phyloP scores from a whole-genome alignment of 2,113 vertebrate species.

The Anoplopoma fimbria region DNA sequence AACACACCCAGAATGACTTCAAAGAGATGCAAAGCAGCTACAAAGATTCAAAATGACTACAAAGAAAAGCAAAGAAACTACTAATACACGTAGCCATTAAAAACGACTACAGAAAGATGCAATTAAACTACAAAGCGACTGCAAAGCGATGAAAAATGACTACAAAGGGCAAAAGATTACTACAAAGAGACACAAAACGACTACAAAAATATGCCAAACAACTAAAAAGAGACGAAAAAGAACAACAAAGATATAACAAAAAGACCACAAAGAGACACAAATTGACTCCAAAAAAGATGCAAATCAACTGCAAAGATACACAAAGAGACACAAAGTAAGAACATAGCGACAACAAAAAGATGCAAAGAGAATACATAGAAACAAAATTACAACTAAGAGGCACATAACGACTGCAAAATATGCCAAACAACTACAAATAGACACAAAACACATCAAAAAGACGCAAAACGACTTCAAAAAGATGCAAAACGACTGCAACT shows the following conservation, averaged over 20 bases:
- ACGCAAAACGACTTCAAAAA: no score
- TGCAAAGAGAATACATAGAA: background rate
- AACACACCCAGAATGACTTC: background rate
- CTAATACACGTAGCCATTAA: background rate
- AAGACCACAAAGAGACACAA: background rate
- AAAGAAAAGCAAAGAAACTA: background rate
- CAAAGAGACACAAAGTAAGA: no score
- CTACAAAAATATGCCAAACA: no score
- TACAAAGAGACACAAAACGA: background rate
- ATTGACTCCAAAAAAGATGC: no score
- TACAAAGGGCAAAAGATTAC: background rate
- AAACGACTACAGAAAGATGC: background rate
- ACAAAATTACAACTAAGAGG: background rate
- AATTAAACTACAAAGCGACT: background rate
- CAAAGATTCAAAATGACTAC: background rate
- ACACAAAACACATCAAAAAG: no score
- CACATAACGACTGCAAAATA: background rate
- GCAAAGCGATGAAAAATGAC: background rate
- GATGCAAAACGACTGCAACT: no score
- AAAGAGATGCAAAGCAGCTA: background rate
- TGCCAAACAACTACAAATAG: no score
- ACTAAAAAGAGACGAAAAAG: background rate
- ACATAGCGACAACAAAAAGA: background rate
- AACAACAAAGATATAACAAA: background rate
- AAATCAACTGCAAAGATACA: background rate